These are phyloP conservation scores for Amphipyra berbera DNA, from an alignment of 2,888 invertebrate species.

Conservation along the genomic window DNA sequence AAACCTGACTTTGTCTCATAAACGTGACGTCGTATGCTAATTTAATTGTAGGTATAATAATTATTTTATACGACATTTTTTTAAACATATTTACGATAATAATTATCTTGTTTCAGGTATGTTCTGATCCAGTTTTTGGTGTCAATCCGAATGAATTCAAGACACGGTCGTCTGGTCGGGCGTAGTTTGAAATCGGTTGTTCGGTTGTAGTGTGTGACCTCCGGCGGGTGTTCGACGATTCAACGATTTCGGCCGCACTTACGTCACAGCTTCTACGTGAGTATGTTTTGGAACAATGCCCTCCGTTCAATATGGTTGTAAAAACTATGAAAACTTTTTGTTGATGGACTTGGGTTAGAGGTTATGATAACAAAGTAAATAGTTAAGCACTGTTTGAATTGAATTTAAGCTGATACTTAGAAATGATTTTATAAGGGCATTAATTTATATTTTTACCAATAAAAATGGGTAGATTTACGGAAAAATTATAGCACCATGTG, in stretches of 20 bases:
- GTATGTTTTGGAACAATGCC: constrained; percentile 69
- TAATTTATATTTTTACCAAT: no score
- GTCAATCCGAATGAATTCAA: constrained; percentile 44
- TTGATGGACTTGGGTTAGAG: constrained; percentile 28
- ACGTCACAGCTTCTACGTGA: constrained; percentile 67
- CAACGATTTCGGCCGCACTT: constrained; percentile 50
- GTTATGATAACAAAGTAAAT: constrained; percentile 23
- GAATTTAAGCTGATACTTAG: constrained; percentile 1
- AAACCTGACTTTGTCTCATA: not conserved
- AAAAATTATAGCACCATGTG: no score
- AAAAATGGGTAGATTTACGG: no score
- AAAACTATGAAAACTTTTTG: constrained; percentile 10
- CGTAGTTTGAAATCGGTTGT: constrained; percentile 30
- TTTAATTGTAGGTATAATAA: not conserved
- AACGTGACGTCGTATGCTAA: constrained; percentile 4
- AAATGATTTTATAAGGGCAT: not conserved
- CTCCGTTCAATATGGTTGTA: constrained; percentile 56
- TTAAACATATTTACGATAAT: constrained; percentile 10
- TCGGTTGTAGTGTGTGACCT: constrained; percentile 55
- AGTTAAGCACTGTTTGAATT: constrained; percentile 25
- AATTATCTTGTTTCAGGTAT: constrained; percentile 68
- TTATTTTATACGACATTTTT: not conserved
- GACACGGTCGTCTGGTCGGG: constrained; percentile 38
- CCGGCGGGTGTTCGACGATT: constrained; percentile 34
- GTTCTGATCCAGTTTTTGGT: constrained; percentile 53